Evolutionary conservation across 2,797 vertebrate genomes (phyloP), one percentile per base, ranked within the genome.

Genomic region (Margarornis squamiger): DNA sequence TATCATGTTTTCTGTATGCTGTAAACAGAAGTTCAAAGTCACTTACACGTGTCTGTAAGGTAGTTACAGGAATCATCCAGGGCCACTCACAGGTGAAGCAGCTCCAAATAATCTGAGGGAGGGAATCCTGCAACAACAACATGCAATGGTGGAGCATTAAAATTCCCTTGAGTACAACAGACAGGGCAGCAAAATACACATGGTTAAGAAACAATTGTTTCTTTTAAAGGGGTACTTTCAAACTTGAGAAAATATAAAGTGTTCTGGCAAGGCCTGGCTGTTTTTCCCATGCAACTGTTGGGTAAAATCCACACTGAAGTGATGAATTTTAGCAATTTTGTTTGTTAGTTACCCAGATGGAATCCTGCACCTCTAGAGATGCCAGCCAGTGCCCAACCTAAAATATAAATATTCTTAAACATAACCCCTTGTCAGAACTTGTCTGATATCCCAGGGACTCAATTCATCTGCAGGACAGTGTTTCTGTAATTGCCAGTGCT

Each of bases 391-490:
- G 36, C 30, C 34, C 57, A 54, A 27, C 27, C 18, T 77, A 49
- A 88, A 86, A 49, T 21, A 32, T 23, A 92, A 82, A 83, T 62
- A 93, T 23, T 77, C 86, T 52, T 58, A 43, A 49, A 75, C 12
- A 22, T 7, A 83, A 62, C 48, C 68, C 67, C 34, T 38, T 46
- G 19, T 16, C 65, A 87, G 49, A 55, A 85, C 9, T 73, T 49
- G 51, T n/a, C 52, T 49, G 49, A 73, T 41, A 48, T 58, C 86
- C 63, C 46, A 9, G 27, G 21, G 45, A 6, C 9, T 22, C 55
- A 8, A 32, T 81, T 38, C 27, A 86, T 83, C 90, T 20, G n/a
- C 52, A 19, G 1, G 2, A 36, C 7, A 32, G 7, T 22, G 49
- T 41, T 92, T 48, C 58, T 77, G 18, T 49, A 65, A 51, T 66